Evolutionary conservation across 1,140 invertebrate genomes (phyloP).

Genomic region (Trigoniulus corallinus): DNA sequence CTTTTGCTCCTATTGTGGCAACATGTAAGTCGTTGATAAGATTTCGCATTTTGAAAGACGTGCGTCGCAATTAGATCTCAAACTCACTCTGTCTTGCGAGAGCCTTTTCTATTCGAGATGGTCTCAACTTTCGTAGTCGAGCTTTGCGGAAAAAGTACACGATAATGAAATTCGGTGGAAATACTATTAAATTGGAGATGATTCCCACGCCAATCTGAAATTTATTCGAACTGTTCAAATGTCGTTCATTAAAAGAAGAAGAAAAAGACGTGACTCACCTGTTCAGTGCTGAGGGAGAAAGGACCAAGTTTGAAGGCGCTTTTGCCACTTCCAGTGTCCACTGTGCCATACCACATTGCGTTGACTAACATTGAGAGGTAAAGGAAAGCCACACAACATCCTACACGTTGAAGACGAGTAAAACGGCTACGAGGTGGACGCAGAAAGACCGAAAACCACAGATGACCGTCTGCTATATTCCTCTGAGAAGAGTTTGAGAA

Average conservation of each 20-base stretch:
- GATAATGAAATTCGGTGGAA: conserved; percentile 34
- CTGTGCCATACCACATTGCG: conserved; percentile 35
- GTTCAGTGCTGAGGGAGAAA: conserved; percentile 22
- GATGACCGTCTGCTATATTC: conserved; percentile 35
- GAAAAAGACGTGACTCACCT: conserved; percentile 10
- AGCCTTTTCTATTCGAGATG: conserved; percentile 13
- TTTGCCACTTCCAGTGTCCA: conserved; percentile 14
- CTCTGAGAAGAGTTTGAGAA: conserved; percentile 29
- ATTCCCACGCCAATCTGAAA: conserved; percentile 24
- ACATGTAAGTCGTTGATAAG: too few species aligned
- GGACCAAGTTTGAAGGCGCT: conserved; percentile 28
- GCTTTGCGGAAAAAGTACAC: conserved; percentile 23
- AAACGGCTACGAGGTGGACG: conserved; percentile 34
- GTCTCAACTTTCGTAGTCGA: conserved; percentile 10
- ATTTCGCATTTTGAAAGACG: too few species aligned
- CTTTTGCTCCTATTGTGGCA: too few species aligned
- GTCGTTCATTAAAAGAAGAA: background rate
- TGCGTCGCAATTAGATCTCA: too few species aligned
- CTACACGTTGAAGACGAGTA: conserved; percentile 33
- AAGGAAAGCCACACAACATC: conserved; percentile 35
- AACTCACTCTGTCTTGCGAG: conserved; percentile 1
- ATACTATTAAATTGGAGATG: conserved; percentile 29
- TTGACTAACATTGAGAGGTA: conserved; percentile 37
- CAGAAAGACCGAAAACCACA: conserved; percentile 39
- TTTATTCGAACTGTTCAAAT: conserved; percentile 11